phyloP scores from a whole-genome alignment of 2,888 invertebrate species.

The Apocheima hispidaria region DNA sequence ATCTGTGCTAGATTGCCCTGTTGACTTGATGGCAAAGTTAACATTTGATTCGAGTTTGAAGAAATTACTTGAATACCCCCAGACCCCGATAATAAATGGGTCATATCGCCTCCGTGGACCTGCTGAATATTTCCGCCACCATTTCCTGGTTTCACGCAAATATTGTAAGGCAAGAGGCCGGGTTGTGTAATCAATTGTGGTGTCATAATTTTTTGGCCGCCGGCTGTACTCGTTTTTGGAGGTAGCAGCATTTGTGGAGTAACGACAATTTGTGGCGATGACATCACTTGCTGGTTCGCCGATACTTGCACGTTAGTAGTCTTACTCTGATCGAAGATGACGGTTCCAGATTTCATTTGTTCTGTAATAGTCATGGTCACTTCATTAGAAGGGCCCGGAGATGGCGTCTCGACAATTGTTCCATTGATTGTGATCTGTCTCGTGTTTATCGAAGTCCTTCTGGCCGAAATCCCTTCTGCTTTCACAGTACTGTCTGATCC shows the following conservation, averaged over 20 bases:
- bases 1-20: conserved; percentile 69
- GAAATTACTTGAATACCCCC: conserved; percentile 84
- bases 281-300: conserved; percentile 76
- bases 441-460: conserved; percentile 82
- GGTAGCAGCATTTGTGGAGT: conserved; percentile 82
- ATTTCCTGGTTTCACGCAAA: conserved; percentile 80
- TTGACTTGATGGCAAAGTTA: conserved; percentile 79
- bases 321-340: conserved; percentile 81
- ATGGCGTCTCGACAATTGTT: conserved; percentile 83
- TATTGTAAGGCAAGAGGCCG: conserved; percentile 78
- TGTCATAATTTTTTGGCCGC: conserved; percentile 74
- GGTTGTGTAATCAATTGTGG: conserved; percentile 81
- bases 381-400: conserved; percentile 82
- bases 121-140: conserved; percentile 76
- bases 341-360: conserved; percentile 81
- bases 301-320: conserved; percentile 80
- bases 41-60: conserved; percentile 82
- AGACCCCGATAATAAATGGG: conserved; percentile 75
- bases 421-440: conserved; percentile 84
- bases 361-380: conserved; percentile 83
- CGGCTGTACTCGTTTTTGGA: conserved; percentile 74
- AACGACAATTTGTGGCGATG: conserved; percentile 82
- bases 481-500: conserved; percentile 78
- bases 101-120: conserved; percentile 78
- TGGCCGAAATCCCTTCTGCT: conserved; percentile 80